Conservation (phyloP, 2,888 invertebrate species). For the Corbicula japonica region DNA sequence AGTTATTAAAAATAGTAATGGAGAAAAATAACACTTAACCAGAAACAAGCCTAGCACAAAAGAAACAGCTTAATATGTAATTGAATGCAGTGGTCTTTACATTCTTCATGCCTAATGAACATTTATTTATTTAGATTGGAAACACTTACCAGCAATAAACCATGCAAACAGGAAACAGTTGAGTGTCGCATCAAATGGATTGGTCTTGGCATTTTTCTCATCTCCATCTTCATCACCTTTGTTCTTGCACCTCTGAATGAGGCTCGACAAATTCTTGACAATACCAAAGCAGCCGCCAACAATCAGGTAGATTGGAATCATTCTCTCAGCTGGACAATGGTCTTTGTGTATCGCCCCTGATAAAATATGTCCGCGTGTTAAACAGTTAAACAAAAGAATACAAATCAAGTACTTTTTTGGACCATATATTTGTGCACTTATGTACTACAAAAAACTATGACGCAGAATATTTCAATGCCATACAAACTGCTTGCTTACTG, state of each 20-base stretch:
- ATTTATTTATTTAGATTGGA: not conserved
- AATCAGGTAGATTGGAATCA: constrained; percentile 91
- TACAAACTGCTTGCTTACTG: too few species aligned
- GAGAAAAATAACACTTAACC: too few species aligned
- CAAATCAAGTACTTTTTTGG: too few species aligned
- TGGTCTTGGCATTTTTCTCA: constrained; percentile 75
- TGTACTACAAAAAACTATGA: too few species aligned
- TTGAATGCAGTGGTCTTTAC: too few species aligned
- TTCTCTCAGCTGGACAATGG: constrained; percentile 90
- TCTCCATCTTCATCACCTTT: constrained; percentile 86
- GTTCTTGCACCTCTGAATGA: constrained; percentile 88
- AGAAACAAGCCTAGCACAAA: too few species aligned
- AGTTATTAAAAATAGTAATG: too few species aligned
- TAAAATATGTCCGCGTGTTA: too few species aligned
- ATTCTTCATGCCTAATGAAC: not conserved
- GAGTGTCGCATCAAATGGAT: constrained; percentile 77
- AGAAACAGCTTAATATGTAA: too few species aligned
- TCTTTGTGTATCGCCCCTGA: constrained; percentile 89
- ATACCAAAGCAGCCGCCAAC: constrained; percentile 90
- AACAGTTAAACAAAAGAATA: too few species aligned
- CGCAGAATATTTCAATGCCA: too few species aligned
- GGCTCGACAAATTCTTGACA: constrained; percentile 89
- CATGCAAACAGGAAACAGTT: constrained; percentile 89
- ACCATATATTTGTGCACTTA: too few species aligned
- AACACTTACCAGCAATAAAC: constrained; percentile 90